A percentile compares a stretch with the other conserved stretches of the same genome.
Evolutionary conservation across 2,888 invertebrate species (phyloP).

Genomic region (Rhagonycha fulva): DNA sequence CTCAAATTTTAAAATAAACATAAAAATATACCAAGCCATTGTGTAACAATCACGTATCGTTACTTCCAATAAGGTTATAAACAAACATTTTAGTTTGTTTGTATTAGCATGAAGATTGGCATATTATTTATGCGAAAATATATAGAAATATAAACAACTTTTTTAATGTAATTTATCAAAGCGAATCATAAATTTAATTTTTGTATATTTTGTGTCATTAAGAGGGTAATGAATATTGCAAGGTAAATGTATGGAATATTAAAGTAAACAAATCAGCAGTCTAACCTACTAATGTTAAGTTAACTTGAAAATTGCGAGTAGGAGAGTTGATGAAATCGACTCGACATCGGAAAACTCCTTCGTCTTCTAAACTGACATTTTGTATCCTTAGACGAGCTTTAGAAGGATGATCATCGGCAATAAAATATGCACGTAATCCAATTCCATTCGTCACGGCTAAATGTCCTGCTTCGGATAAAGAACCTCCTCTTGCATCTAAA

Average conservation of each 20-base stretch:
- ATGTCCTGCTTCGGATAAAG: constrained; percentile 69
- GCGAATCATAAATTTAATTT: background rate
- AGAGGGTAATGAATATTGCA: background rate
- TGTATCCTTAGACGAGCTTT: constrained; percentile 76
- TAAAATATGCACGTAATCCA: constrained; percentile 75
- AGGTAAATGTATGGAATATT: background rate
- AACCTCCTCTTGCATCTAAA: constrained; percentile 77
- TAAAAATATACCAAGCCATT: background rate
- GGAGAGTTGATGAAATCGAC: constrained; percentile 89
- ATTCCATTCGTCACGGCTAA: constrained; percentile 80
- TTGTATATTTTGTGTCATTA: background rate
- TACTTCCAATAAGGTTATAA: background rate
- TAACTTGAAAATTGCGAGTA: constrained; percentile 83
- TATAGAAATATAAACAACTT: background rate
- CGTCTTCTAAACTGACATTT: constrained; percentile 73
- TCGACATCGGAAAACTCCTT: constrained; percentile 84
- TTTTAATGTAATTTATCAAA: background rate
- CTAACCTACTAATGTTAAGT: constrained; percentile 87
- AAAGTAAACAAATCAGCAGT: constrained; percentile 35
- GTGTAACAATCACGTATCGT: background rate
- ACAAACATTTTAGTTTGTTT: background rate
- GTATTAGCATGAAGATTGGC: background rate
- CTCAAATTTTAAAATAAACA: background rate
- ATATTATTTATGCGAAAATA: background rate
- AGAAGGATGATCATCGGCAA: constrained; percentile 71